phyloP scores from a whole-genome alignment of 1,140 invertebrate species.

The Andricus grossulariae region DNA sequence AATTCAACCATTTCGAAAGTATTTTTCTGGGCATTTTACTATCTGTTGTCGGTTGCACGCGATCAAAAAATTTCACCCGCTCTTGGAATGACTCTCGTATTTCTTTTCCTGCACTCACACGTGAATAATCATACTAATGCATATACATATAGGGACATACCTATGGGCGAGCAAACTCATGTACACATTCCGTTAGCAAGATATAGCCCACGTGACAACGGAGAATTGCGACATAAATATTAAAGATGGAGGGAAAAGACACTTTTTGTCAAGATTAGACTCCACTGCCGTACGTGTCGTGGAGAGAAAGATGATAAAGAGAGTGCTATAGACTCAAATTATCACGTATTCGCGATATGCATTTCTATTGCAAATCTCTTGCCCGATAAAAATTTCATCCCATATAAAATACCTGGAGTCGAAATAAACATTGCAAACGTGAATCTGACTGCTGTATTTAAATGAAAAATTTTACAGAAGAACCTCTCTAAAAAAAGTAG shows the following conservation, averaged over 20 bases:
- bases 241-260: slow-evolving; percentile 36
- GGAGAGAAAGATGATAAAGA: slow-evolving; percentile 11
- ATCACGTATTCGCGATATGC: neutral
- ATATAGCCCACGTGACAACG: slow-evolving; percentile 46
- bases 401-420: neutral
- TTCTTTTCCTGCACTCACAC: slow-evolving; percentile 37
- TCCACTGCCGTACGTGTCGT: slow-evolving; percentile 27
- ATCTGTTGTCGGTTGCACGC: neutral
- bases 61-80: neutral
- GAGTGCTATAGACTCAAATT: slow-evolving; percentile 21
- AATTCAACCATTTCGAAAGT: no score
- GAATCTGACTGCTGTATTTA: neutral
- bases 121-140: neutral
- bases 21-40: slow-evolving; percentile 3
- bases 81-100: slow-evolving; percentile 44
- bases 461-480: no score
- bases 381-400: slow-evolving; percentile 23
- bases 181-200: slow-evolving; percentile 24
- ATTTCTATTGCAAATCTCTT: slow-evolving; percentile 14
- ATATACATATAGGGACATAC: no score
- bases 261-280: slow-evolving; percentile 48
- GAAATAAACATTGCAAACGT: neutral
- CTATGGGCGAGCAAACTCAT: neutral
- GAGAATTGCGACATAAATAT: slow-evolving; percentile 54
- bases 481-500: no score